phyloP scores from a whole-genome alignment of 2,888 invertebrate species.

The Eupithecia pulchellata region DNA sequence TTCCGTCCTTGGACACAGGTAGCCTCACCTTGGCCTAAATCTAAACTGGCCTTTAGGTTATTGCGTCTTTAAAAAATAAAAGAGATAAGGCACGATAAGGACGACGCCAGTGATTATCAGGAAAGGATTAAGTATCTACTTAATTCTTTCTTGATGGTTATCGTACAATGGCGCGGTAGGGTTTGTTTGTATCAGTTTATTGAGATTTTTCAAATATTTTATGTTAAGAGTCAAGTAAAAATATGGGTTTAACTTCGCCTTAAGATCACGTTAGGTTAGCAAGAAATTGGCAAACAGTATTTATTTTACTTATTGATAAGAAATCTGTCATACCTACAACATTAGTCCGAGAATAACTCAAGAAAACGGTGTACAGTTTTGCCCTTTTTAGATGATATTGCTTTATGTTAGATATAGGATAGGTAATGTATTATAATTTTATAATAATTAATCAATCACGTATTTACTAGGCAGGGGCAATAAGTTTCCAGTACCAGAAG shows the following conservation, averaged over 20 bases:
- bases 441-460: no score
- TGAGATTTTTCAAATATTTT: background rate
- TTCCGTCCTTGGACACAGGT: constrained; percentile 1
- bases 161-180: background rate
- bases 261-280: background rate
- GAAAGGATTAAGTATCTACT: background rate
- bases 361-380: background rate
- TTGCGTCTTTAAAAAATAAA: constrained; percentile 9
- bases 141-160: background rate
- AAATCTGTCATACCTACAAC: background rate
- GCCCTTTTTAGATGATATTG: background rate
- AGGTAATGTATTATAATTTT: no score
- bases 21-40: constrained; percentile 6
- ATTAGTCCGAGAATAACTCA: background rate
- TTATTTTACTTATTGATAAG: background rate
- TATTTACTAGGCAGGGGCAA: no score
- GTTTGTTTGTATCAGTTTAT: background rate
- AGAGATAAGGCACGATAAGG: background rate
- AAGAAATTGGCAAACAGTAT: background rate
- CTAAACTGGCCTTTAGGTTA: background rate
- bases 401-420: no score
- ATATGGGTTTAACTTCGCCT: background rate
- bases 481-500: no score
- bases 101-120: constrained; percentile 5
- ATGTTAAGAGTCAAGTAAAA: background rate